phyloP scores from a whole-genome alignment of 2,888 invertebrate species.

The Coecobrya sp. region DNA sequence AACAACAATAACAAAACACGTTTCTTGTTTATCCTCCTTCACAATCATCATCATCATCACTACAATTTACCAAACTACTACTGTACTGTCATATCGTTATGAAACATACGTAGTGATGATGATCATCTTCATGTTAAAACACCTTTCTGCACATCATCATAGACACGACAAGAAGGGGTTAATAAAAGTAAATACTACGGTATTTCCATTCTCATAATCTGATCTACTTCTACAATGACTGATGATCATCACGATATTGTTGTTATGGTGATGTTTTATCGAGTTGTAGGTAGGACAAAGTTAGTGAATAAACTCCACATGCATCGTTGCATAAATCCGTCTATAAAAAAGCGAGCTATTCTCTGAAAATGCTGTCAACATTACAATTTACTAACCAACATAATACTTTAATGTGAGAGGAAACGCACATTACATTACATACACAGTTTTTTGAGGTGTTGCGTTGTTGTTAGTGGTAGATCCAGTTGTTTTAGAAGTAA shows the following conservation, averaged over 20 bases:
- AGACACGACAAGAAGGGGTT: neutral
- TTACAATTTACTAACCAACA: neutral
- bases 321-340: neutral
- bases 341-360: neutral
- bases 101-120: too few species aligned
- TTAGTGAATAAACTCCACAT: neutral
- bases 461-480: neutral
- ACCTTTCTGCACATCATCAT: constrained; percentile 38
- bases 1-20: too few species aligned
- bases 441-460: too few species aligned
- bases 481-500: neutral
- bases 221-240: neutral
- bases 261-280: too few species aligned
- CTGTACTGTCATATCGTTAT: too few species aligned
- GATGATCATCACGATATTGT: neutral
- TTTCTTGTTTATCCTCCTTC: too few species aligned
- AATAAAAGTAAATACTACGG: neutral
- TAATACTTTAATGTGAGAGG: too few species aligned
- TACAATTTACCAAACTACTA: too few species aligned
- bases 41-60: too few species aligned
- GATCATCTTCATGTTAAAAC: constrained; percentile 33
- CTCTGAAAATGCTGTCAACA: neutral
- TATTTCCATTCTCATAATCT: neutral
- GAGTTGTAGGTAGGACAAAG: too few species aligned
- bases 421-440: too few species aligned